A percentile compares a stretch with the other conserved stretches of the same genome.
Evolutionary conservation across 2,888 invertebrate species (phyloP).

Genomic region (Eulithis testata): DNA sequence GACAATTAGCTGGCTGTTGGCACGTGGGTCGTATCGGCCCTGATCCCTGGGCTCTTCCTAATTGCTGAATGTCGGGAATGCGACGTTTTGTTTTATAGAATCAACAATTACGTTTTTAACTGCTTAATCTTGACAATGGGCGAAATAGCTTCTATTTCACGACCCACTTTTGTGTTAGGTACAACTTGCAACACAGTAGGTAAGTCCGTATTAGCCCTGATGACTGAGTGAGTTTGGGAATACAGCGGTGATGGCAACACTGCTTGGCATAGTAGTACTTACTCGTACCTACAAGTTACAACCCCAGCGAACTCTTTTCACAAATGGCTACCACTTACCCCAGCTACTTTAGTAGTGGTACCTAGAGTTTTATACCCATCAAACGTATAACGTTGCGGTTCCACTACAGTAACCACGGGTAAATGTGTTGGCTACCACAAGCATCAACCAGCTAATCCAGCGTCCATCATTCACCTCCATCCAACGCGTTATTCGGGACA

Average conservation of each 20-base stretch:
- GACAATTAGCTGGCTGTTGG: conserved; percentile 36
- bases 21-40: conserved; percentile 27
- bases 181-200: no score
- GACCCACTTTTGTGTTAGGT: no score
- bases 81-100: conserved; percentile 6
- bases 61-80: conserved; percentile 11
- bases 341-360: background rate
- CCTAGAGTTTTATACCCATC: background rate
- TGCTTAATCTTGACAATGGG: no score
- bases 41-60: conserved; percentile 12
- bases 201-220: no score
- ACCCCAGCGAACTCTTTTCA: no score
- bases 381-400: background rate
- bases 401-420: conserved; percentile 1
- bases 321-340: no score
- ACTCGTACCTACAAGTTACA: no score
- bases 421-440: conserved; percentile 7
- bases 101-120: no score
- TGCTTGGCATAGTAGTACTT: no score
- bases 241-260: no score
- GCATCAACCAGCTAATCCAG: conserved; percentile 10
- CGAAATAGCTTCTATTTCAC: no score
- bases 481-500: conserved; percentile 21
- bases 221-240: no score
- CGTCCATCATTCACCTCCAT: conserved; percentile 18